phyloP scores from a whole-genome alignment of 2,888 invertebrate genomes.

The Drosophila neotestacea region DNA sequence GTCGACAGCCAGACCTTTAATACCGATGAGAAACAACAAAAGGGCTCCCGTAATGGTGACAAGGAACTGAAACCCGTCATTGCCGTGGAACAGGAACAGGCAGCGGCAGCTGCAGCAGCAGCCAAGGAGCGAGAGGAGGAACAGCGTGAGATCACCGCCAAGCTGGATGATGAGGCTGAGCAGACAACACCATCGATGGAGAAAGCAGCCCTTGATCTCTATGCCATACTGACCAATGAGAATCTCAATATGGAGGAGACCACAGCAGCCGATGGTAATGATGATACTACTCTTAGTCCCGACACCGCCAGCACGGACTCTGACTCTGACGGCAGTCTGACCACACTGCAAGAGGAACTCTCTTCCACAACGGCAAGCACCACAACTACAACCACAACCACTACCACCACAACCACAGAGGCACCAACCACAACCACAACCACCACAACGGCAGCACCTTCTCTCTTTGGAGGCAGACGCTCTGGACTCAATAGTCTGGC shows the following conservation, averaged over 20 bases:
- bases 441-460: conserved; percentile 78
- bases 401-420: conserved; percentile 86
- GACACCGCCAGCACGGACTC: conserved; percentile 83
- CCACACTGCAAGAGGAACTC: conserved; percentile 86
- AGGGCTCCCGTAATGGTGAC: conserved; percentile 82
- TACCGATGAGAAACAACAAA: conserved; percentile 86
- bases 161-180: conserved; percentile 65
- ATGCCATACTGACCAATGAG: conserved; percentile 90
- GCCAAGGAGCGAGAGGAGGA: conserved; percentile 51
- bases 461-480: conserved; percentile 78
- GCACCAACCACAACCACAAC: conserved; percentile 86
- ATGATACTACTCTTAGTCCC: conserved; percentile 78
- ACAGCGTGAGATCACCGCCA: conserved; percentile 44
- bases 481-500: conserved; percentile 70
- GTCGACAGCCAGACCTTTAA: conserved; percentile 94
- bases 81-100: conserved; percentile 79
- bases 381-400: conserved; percentile 86
- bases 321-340: conserved; percentile 74
- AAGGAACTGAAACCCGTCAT: conserved; percentile 79
- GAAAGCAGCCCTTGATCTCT: conserved; percentile 93
- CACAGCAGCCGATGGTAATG: conserved; percentile 80
- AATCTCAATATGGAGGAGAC: conserved; percentile 87
- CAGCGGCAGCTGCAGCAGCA: conserved; percentile 60
- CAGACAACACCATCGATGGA: conserved; percentile 89
- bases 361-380: conserved; percentile 86